Evolutionary conservation across 2,888 invertebrate genomes (phyloP).

Genomic region (Leptinotarsa peninsularis): DNA sequence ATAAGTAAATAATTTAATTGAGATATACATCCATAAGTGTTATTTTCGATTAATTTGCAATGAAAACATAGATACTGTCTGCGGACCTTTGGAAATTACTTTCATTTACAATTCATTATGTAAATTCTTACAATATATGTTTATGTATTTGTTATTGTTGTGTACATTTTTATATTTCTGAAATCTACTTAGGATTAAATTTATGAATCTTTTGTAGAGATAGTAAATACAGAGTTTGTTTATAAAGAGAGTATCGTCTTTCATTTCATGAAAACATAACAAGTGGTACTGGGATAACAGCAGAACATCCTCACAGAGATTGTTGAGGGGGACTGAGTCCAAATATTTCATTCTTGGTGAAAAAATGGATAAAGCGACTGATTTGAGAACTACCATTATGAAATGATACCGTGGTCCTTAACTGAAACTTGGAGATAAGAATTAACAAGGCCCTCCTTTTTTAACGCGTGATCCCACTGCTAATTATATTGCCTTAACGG

Average conservation of each 20-base stretch:
- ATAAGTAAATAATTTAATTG: too few species aligned
- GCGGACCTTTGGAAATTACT: slow-evolving; percentile 4
- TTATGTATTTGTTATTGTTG: slow-evolving; percentile 42
- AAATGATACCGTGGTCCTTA: too few species aligned
- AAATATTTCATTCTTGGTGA: too few species aligned
- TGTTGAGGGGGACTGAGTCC: too few species aligned
- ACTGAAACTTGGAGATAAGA: too few species aligned
- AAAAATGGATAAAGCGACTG: too few species aligned
- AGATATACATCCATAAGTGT: background rate
- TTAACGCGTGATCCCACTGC: too few species aligned
- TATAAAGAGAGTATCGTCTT: slow-evolving; percentile 1
- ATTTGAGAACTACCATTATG: too few species aligned
- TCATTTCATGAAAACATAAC: background rate
- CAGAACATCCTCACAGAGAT: too few species aligned
- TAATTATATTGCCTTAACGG: too few species aligned
- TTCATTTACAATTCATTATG: slow-evolving; percentile 8
- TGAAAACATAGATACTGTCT: slow-evolving; percentile 1
- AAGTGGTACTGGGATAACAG: too few species aligned
- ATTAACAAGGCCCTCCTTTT: too few species aligned
- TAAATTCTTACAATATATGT: slow-evolving; percentile 7
- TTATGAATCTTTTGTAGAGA: slow-evolving; percentile 33
- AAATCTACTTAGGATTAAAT: slow-evolving; percentile 23
- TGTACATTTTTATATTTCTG: slow-evolving; percentile 43
- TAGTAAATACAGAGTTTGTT: slow-evolving; percentile 37
- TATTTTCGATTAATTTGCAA: background rate